Percentiles rank a stretch among this genome's conserved stretches.
phyloP scores from a whole-genome alignment of 2,888 invertebrate species.

The Charanyca ferruginea region DNA sequence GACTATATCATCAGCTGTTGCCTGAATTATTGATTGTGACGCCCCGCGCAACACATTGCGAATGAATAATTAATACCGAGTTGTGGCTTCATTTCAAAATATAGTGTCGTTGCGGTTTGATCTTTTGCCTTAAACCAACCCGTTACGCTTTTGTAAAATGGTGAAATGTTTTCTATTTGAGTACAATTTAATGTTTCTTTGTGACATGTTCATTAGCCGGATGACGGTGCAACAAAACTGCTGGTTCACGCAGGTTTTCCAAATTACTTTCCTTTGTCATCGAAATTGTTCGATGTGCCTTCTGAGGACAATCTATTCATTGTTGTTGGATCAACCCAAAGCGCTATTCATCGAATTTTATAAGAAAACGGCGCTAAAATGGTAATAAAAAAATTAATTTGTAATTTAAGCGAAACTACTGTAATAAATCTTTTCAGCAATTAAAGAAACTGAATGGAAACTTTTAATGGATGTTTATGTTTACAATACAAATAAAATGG shows the following conservation, averaged over 20 bases:
- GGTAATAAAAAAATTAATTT: slow-evolving; percentile 11
- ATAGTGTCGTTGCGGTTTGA: slow-evolving; percentile 54
- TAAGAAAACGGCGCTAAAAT: slow-evolving; percentile 24
- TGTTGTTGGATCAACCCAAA: slow-evolving; percentile 63
- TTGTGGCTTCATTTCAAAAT: slow-evolving; percentile 66
- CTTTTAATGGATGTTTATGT: slow-evolving; percentile 34
- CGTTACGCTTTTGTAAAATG: slow-evolving; percentile 29
- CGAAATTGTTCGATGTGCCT: slow-evolving; percentile 72
- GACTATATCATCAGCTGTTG: slow-evolving; percentile 65
- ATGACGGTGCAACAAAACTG: slow-evolving; percentile 71
- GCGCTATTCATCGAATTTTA: slow-evolving; percentile 43
- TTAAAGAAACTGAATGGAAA: slow-evolving; percentile 28
- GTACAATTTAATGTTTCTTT: slow-evolving; percentile 62
- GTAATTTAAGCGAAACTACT: slow-evolving; percentile 6
- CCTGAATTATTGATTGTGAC: slow-evolving; percentile 71
- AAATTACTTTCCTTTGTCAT: slow-evolving; percentile 79
- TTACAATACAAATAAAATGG: slow-evolving; percentile 40
- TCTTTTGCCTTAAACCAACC: slow-evolving; percentile 56
- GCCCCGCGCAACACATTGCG: slow-evolving; percentile 61
- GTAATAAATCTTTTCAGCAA: slow-evolving; percentile 24
- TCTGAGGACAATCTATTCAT: slow-evolving; percentile 61
- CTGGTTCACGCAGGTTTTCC: slow-evolving; percentile 72
- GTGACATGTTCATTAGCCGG: slow-evolving; percentile 73
- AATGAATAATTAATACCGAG: slow-evolving; percentile 70
- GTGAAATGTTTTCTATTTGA: slow-evolving; percentile 47